These are phyloP conservation scores for Augochlora pura DNA, from an alignment of 1,140 invertebrate genomes.

Conservation along the genomic window DNA sequence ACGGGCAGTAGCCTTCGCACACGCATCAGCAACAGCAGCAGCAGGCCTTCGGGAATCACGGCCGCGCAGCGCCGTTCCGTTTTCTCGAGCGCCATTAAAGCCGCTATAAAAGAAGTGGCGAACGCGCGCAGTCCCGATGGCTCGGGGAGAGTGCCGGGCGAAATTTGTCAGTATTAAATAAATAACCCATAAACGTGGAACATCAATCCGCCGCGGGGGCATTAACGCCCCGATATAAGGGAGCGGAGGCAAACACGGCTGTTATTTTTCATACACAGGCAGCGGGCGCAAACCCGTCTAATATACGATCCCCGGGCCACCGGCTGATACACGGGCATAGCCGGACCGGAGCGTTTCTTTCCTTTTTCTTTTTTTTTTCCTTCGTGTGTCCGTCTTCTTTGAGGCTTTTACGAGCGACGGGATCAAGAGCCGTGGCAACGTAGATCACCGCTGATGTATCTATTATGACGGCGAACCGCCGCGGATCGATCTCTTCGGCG, in stretches of 20 bases:
- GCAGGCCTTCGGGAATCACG: slow-evolving; percentile 44
- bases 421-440: slow-evolving; percentile 65
- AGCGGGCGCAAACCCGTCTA: slow-evolving; percentile 71
- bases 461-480: slow-evolving; percentile 77
- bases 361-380: slow-evolving; percentile 49
- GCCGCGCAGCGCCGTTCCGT: slow-evolving; percentile 48
- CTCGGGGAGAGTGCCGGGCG: slow-evolving; percentile 59
- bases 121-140: slow-evolving; percentile 50
- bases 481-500: slow-evolving; percentile 44
- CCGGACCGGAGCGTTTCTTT: slow-evolving; percentile 47
- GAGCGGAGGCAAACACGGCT: slow-evolving; percentile 63
- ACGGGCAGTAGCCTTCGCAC: not conserved
- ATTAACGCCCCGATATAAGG: slow-evolving; percentile 78
- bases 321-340: slow-evolving; percentile 51
- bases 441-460: slow-evolving; percentile 79
- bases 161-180: slow-evolving; percentile 81
- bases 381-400: slow-evolving; percentile 62
- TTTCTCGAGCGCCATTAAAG: slow-evolving; percentile 71
- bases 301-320: slow-evolving; percentile 55
- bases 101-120: slow-evolving; percentile 72
- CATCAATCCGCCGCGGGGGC: slow-evolving; percentile 76
- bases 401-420: slow-evolving; percentile 77
- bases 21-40: no score
- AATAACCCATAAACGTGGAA: slow-evolving; percentile 79
- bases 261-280: slow-evolving; percentile 79